Conservation (phyloP, 2,113 vertebrate genomes). For the Myotis brandtii region DNA sequence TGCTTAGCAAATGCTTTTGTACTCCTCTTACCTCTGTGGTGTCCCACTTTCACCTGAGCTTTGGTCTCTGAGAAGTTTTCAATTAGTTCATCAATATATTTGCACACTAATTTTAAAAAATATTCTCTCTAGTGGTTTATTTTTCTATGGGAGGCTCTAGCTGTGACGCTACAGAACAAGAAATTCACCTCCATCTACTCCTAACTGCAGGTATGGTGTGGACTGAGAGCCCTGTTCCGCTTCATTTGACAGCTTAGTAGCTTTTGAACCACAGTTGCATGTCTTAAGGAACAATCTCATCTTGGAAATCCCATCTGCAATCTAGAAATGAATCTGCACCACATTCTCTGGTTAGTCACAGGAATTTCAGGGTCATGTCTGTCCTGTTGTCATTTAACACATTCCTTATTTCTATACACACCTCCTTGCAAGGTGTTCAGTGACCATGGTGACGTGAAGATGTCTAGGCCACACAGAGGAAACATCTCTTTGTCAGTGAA, state of each 20-base stretch:
- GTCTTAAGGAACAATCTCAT: background rate
- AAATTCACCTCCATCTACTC: background rate
- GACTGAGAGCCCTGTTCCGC: background rate
- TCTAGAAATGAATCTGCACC: background rate
- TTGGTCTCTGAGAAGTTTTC: background rate
- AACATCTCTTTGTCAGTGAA: background rate
- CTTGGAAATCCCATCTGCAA: background rate
- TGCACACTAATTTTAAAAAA: background rate
- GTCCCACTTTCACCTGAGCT: background rate
- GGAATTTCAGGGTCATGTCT: background rate
- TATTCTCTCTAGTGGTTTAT: background rate
- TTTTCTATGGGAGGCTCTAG: background rate
- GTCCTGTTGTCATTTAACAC: background rate
- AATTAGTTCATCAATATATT: background rate
- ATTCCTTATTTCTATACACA: background rate
- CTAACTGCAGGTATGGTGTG: background rate
- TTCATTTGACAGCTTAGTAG: background rate
- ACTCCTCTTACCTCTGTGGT: background rate
- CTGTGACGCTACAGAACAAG: background rate
- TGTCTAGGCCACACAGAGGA: background rate
- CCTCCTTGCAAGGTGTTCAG: background rate
- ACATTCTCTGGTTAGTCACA: background rate
- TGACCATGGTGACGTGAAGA: background rate
- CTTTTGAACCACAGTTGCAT: background rate
- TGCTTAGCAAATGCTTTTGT: background rate